Percentiles rank a stretch among this genome's conserved stretches.
Conservation (phyloP, 2,888 invertebrate genomes). For the Pseudococcus viburni region DNA sequence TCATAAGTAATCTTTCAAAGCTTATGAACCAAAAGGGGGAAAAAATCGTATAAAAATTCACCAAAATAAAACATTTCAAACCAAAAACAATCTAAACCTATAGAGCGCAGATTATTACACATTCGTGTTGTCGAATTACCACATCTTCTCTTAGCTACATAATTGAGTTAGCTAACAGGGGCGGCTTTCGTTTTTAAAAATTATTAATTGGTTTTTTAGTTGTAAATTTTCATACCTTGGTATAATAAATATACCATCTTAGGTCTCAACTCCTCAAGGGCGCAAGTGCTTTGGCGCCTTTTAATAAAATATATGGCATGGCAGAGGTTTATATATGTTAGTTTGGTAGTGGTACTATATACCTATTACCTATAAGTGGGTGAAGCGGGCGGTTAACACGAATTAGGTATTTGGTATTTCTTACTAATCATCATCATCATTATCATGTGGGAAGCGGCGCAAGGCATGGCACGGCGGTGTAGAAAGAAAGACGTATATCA, state of each 20-base stretch:
- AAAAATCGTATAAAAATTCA: too few relatives aligned
- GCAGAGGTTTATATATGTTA: not conserved
- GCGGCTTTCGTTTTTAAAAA: slow-evolving; percentile 50
- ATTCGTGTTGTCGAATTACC: too few relatives aligned
- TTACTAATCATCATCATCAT: slow-evolving; percentile 35
- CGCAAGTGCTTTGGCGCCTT: slow-evolving; percentile 35
- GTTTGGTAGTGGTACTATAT: not conserved
- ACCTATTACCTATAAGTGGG: slow-evolving; percentile 7
- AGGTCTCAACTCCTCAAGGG: not conserved
- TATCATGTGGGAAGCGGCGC: not conserved
- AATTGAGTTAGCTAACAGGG: slow-evolving; percentile 7
- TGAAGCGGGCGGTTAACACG: slow-evolving; percentile 22
- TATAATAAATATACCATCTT: not conserved
- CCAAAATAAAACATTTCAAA: not conserved
- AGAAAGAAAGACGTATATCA: slow-evolving; percentile 12
- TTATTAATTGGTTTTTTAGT: slow-evolving; percentile 50
- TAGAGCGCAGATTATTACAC: not conserved
- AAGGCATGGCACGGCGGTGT: not conserved
- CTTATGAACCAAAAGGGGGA: too few relatives aligned
- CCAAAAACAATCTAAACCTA: not conserved
- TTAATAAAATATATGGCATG: slow-evolving; percentile 24
- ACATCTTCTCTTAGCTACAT: not conserved
- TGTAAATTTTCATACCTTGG: not conserved
- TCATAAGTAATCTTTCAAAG: too few relatives aligned
- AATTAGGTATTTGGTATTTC: slow-evolving; percentile 30